Percentiles rank a stretch among this genome's conserved stretches.
phyloP scores from a whole-genome alignment of 2,113 vertebrate species.

The Otus sunia region DNA sequence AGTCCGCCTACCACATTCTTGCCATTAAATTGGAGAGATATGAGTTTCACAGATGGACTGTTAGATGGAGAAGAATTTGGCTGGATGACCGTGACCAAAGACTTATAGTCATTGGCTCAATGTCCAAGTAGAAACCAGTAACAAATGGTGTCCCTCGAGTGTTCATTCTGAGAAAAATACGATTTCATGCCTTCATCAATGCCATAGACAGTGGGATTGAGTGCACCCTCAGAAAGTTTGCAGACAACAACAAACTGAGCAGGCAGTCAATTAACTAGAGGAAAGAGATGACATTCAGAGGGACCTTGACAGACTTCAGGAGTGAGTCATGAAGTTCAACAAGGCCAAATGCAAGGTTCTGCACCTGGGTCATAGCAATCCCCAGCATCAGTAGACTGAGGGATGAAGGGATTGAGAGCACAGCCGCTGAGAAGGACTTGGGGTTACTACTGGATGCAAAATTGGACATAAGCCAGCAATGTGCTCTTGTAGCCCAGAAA shows the following conservation, averaged over 20 bases:
- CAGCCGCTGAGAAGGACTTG: neutral
- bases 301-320: neutral
- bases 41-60: neutral
- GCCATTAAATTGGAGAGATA: neutral
- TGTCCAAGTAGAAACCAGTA: no score
- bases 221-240: neutral
- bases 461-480: neutral
- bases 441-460: neutral
- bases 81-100: fast-evolving
- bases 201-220: no score
- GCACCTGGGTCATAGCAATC: no score
- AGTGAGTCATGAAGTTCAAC: neutral
- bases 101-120: neutral
- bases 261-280: fast-evolving
- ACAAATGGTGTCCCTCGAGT: no score
- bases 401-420: no score
- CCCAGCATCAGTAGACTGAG: no score
- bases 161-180: no score
- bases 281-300: no score
- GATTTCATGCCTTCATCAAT: no score
- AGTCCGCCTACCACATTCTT: neutral
- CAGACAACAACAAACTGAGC: no score
- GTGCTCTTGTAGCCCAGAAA: neutral
- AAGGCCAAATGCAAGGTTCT: neutral
- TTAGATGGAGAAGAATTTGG: neutral